These are phyloP conservation scores for Lepisosteus osseus DNA, from an alignment of 2,113 vertebrate genomes.

Conservation along the genomic window DNA sequence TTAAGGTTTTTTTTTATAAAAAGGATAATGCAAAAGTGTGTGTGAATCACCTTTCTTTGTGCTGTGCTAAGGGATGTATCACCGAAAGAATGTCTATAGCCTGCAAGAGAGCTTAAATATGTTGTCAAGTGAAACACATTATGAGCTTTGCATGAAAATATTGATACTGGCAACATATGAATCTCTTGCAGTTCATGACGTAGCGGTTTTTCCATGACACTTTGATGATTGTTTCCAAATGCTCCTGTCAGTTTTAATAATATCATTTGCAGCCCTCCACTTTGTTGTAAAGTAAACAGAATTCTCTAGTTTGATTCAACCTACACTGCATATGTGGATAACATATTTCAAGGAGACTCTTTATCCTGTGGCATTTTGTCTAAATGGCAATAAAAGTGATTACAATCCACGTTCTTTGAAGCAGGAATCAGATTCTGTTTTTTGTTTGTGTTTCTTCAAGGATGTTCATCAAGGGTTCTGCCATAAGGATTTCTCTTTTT, in stretches of 20 bases:
- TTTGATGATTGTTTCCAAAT: constrained; percentile 74
- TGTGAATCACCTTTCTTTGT: not conserved
- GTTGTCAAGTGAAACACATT: constrained; percentile 33
- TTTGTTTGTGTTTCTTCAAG: too few species aligned
- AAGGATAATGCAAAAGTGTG: not conserved
- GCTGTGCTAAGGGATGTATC: not conserved
- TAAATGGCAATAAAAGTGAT: too few species aligned
- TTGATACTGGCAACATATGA: constrained; percentile 61
- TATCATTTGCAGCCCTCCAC: constrained; percentile 52
- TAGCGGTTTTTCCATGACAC: constrained; percentile 70
- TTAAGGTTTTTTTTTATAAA: not conserved
- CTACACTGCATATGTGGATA: constrained; percentile 9
- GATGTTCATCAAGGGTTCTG: too few species aligned
- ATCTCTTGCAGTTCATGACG: constrained; percentile 54
- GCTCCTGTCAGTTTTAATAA: constrained; percentile 65
- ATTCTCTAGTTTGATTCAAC: constrained; percentile 39
- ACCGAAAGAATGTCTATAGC: constrained; percentile 8
- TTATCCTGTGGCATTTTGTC: too few species aligned
- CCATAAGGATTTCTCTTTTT: too few species aligned
- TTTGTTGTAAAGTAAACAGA: constrained; percentile 63
- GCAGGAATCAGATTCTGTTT: too few species aligned
- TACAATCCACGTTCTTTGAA: too few species aligned
- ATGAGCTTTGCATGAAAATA: constrained; percentile 60
- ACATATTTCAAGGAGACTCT: too few species aligned
- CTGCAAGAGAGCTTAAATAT: constrained; percentile 13